phyloP scores from a whole-genome alignment of 2,113 vertebrate species.

The Geococcyx californianus region DNA sequence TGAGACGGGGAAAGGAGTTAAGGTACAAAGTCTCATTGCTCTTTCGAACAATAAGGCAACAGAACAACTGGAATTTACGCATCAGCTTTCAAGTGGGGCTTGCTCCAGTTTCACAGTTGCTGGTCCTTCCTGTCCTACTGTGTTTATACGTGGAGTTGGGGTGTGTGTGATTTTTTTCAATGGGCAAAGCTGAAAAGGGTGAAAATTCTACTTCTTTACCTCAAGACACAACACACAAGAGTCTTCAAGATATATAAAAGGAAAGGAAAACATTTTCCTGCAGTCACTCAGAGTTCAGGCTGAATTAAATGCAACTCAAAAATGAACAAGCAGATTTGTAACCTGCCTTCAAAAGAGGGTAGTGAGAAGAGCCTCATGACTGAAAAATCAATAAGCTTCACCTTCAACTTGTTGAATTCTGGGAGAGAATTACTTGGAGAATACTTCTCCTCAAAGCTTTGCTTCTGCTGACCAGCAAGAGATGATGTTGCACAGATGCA shows the following conservation, averaged over 20 bases:
- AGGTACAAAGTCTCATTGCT: neutral
- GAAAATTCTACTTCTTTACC: neutral
- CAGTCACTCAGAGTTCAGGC: neutral
- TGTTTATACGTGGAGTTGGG: neutral
- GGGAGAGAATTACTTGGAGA: neutral
- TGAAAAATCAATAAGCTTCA: neutral
- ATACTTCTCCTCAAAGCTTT: neutral
- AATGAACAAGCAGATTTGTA: neutral
- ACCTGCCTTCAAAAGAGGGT: neutral
- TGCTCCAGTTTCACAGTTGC: neutral
- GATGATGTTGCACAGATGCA: rapidly evolving
- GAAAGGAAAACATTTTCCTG: neutral
- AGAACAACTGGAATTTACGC: neutral
- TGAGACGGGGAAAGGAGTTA: neutral
- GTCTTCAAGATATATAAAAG: neutral
- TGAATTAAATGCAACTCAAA: neutral
- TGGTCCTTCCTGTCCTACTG: neutral
- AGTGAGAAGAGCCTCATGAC: neutral
- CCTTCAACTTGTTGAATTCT: neutral
- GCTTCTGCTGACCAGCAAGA: neutral
- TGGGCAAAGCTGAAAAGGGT: neutral
- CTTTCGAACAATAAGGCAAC: neutral
- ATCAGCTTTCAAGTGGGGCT: neutral
- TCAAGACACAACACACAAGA: neutral
- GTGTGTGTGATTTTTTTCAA: neutral